Evolutionary conservation across 2,113 vertebrate species (phyloP).

Genomic region (Lophotis ruficrista): DNA sequence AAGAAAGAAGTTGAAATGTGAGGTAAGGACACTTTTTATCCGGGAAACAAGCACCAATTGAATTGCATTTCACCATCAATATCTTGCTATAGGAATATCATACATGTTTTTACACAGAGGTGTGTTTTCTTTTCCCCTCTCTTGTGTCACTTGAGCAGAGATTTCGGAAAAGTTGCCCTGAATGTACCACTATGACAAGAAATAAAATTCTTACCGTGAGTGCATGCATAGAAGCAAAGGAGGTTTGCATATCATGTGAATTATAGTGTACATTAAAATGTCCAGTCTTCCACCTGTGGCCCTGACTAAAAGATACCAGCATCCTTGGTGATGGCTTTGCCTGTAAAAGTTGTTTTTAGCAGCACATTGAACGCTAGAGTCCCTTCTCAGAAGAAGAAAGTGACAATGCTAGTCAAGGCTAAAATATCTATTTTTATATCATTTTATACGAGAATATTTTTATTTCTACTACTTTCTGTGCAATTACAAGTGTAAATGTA

Average conservation of each 20-base stretch:
- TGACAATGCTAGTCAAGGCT: background rate
- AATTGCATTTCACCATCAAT: background rate
- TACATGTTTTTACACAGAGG: background rate
- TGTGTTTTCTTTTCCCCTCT: background rate
- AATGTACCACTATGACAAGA: background rate
- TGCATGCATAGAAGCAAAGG: background rate
- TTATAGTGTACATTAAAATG: background rate
- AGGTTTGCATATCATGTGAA: background rate
- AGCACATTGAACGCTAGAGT: rapidly evolving
- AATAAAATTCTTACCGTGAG: background rate
- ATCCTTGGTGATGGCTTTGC: background rate
- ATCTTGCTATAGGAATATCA: background rate
- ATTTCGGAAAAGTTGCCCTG: background rate
- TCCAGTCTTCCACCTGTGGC: background rate
- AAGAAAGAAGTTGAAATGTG: background rate
- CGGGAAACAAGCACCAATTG: background rate
- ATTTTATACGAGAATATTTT: background rate
- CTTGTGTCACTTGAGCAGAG: background rate
- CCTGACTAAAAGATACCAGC: background rate
- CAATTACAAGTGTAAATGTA: background rate
- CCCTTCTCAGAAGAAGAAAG: background rate
- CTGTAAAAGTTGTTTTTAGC: background rate
- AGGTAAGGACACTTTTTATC: background rate
- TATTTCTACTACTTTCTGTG: background rate
- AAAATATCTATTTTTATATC: background rate